Percentiles rank a stretch among this genome's conserved stretches.
Evolutionary conservation across 2,113 vertebrate species (phyloP).

Genomic region (Dasypus novemcinctus): DNA sequence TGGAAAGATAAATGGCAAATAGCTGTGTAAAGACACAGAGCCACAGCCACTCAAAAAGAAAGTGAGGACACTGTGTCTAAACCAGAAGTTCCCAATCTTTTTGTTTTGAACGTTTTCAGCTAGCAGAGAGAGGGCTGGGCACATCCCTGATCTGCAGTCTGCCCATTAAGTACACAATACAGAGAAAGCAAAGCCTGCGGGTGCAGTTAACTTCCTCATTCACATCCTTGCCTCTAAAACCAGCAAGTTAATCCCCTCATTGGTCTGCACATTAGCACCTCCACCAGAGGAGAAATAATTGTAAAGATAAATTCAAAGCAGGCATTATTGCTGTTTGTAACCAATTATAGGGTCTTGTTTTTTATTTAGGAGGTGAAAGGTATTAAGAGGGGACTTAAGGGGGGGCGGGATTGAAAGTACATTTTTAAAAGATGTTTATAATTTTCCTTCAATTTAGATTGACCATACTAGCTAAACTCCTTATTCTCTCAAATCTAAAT

Average conservation of each 20-base stretch:
- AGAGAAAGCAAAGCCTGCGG: not conserved
- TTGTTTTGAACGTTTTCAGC: not conserved
- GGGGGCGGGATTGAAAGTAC: not conserved
- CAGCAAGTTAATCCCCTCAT: not conserved
- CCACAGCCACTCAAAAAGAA: not conserved
- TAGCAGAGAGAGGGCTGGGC: not conserved
- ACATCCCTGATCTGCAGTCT: not conserved
- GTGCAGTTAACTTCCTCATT: not conserved
- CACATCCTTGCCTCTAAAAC: not conserved
- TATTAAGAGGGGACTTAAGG: not conserved
- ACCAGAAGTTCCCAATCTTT: not conserved
- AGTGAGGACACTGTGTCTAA: not conserved
- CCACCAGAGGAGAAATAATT: not conserved
- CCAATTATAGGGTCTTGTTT: not conserved
- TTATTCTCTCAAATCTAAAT: slow-evolving; percentile 22
- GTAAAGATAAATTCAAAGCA: not conserved
- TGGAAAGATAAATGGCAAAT: not conserved
- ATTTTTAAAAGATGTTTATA: not conserved
- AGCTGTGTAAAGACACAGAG: not conserved
- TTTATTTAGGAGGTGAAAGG: not conserved
- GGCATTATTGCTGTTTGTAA: not conserved
- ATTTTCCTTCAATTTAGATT: slow-evolving; percentile 30
- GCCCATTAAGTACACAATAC: not conserved
- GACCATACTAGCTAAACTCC: not conserved
- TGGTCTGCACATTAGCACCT: not conserved